Evolutionary conservation across 2,888 invertebrate genomes (phyloP), one percentile per base, ranked within the genome.

Genomic region (Nesidiocoris tenuis): DNA sequence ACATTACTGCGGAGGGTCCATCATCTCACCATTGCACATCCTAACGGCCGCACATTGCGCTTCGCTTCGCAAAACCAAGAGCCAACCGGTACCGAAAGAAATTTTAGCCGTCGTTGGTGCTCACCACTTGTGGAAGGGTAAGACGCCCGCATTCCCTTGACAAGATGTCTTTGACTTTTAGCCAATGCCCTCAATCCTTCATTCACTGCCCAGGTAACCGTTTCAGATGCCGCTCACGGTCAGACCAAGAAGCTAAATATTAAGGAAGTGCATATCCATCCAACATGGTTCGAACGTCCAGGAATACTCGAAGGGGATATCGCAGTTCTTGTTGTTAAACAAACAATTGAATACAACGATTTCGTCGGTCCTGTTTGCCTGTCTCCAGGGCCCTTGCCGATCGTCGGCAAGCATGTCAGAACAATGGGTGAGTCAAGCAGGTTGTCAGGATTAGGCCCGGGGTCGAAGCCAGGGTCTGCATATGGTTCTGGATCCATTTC

Each of bases 301-400:
- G 2, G 18, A 2, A 24, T 12, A 21, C 24, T 70, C 22, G 61
- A 23, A 3, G 25, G 55, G 22, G 74, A 74, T 24, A 64, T 74
- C 23, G 63, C 74, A 12, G 59, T 74, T n/a, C 74, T 74, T 3
- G 19, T 64, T 19, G 18, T 64, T 5, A 56, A 74, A n/a, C 54
- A 21, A 0, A 55, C 74, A 9, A 55, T 74, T 24, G 17, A 18
- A 16, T 74, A 55, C 56, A 74, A 55, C 74, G 54, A 64, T 54
- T 64, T 21, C 64, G 74, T 74, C 64, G 56, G 74, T 24, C 74
- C 74, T 9, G 64, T 74, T 1, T 74, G 74, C 25, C 64, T 74
- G 7, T 63, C 64, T 18, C 55, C 63, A 17, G 56, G 12, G 1
- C 59, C 25, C 7, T 56, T 63, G 39, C 24, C 18, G 1, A 39